Base-by-base conservation (phyloP, 2,113 vertebrate species). In the Atherinomorus stipes region DNA sequence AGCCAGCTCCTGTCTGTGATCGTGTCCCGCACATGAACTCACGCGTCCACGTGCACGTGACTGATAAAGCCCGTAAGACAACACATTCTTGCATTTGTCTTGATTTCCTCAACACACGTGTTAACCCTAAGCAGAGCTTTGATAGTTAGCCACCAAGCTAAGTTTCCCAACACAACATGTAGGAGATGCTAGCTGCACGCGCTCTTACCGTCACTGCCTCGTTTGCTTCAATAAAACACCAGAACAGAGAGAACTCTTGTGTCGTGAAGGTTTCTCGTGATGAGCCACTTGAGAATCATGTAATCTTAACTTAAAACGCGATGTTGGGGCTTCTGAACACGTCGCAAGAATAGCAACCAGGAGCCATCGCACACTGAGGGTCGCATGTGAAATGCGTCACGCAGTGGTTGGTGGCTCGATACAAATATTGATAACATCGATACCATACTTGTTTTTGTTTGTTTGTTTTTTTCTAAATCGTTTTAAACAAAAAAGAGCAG, bases 371-470 rank as follows among this genome's bases (percentile, higher is more conserved):
- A 59, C 38, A 16, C 12, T 61, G 25, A 11, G 26, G 21, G 89
- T 78, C 85, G 86, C 85, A 0, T 65, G 2, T 23, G 2, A 7
- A 71, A 7, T 1, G 44, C 74, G 87, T 73, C 87, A 66, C 28
- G 18, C 2, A 0, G n/a, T n/a, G n/a, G n/a, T n/a, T n/a, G n/a
- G n/a, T n/a, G n/a, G n/a, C n/a, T n/a, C n/a, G n/a, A n/a, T n/a
- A n/a, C n/a, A n/a, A n/a, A n/a, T n/a, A n/a, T n/a, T n/a, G n/a
- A n/a, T n/a, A n/a, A n/a, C n/a, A n/a, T n/a, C n/a, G n/a, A n/a
- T n/a, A n/a, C n/a, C n/a, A n/a, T n/a, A n/a, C n/a, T n/a, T n/a
- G n/a, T n/a, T n/a, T n/a, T n/a, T n/a, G n/a, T n/a, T n/a, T n/a
- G n/a, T n/a, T n/a, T n/a, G n/a, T n/a, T n/a, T n/a, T n/a, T n/a